These are phyloP conservation scores for Myotis findleyi DNA, from an alignment of 2,797 vertebrate genomes.

Conservation along the genomic window DNA sequence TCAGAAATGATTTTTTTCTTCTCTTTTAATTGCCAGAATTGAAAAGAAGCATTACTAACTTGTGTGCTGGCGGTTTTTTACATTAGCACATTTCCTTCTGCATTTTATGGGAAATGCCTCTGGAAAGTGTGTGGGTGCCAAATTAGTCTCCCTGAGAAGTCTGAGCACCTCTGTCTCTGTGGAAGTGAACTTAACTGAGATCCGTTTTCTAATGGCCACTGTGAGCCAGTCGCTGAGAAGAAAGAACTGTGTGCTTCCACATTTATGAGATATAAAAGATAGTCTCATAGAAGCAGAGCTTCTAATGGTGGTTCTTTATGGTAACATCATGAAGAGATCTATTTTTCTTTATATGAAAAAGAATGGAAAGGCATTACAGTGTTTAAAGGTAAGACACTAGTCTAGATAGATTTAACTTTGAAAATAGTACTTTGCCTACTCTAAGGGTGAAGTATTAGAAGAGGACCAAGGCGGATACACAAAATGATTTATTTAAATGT, in stretches of 20 bases:
- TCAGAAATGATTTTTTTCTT: not conserved
- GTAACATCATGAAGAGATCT: not conserved
- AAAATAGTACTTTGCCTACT: not conserved
- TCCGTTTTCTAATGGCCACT: not conserved
- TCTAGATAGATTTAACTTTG: not conserved
- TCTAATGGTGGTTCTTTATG: not conserved
- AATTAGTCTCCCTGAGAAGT: not conserved
- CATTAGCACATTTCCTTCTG: not conserved
- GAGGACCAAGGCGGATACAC: not conserved
- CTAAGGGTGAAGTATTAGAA: not conserved
- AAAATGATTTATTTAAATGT: not conserved
- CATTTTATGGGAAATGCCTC: not conserved
- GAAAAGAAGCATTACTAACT: not conserved
- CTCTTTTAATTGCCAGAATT: not conserved
- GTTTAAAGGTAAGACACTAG: not conserved
- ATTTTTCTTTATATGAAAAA: not conserved
- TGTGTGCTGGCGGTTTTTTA: not conserved
- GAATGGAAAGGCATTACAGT: not conserved
- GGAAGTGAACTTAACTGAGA: not conserved
- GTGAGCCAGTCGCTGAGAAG: not conserved
- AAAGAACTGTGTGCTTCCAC: not conserved
- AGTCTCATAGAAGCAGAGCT: not conserved
- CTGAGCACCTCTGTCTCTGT: not conserved
- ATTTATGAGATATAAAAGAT: not conserved
- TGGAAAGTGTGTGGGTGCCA: too few species aligned